Base-by-base conservation (phyloP, 23 tunicate genomes). In the Ciona savignyi region DNA sequence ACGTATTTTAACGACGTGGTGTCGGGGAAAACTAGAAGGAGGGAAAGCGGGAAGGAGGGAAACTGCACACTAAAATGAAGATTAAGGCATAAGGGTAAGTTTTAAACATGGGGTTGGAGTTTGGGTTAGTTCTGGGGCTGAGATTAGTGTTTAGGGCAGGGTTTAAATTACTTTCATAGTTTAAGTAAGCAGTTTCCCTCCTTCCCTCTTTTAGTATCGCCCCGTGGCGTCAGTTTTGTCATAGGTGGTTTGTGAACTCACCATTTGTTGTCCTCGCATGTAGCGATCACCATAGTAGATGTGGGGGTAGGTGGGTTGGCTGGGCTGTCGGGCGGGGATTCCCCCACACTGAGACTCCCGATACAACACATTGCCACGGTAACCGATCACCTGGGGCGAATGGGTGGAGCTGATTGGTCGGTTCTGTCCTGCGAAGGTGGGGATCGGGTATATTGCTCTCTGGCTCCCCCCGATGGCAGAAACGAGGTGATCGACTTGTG, bases 391-490 rank as follows among this genome's bases (percentile, higher is more conserved):
- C 56, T 42, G 56, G 15, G 56, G 56, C 11, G 56, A 15, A 6
- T 42, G 56, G 56, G 56, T 42, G 9, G 56, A 42, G 56, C 56
- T 42, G 56, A 42, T 42, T 42, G 56, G 56, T 42, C 56, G 56
- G 15, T 42, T 42, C 15, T 42, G 56, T 6, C 56, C 56, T 9
- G 74, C 23, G 20, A 81, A 29, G 23, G 85, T 73, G 0, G 85
- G 85, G 23, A 81, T 65, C 2, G 81, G 74, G 65, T 77, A 77
- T 1, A 81, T 65, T 0, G 78, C 78, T 22, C 78, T 70, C 27
- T 64, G 71, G n/a, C 73, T 15, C 1, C 29, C 25, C 9, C 70
- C 48, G 30, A 73, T 73, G 22, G 78, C 27, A 3, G 77, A 63
- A 21, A 81, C 56, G 15, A 42, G 56, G 15, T 42, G 56, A 42